Conservation (phyloP, 92 coral and sea anemone genomes). For the Isaurus tuberculatus region DNA sequence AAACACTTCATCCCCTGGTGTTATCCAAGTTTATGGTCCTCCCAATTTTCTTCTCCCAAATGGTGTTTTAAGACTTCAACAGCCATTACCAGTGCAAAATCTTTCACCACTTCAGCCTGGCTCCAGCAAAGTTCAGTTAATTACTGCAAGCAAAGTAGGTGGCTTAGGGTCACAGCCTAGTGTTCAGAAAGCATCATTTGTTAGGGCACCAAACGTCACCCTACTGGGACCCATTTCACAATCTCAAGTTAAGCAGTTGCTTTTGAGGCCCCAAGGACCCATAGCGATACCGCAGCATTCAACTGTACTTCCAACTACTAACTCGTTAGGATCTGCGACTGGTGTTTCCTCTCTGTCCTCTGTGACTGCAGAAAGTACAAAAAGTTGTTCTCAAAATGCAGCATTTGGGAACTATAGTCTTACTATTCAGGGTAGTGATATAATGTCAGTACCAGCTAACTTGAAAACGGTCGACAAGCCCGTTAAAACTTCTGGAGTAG, state of each 20-base stretch:
- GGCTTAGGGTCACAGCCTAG: background rate
- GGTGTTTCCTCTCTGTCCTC: background rate
- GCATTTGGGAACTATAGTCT: too few species aligned
- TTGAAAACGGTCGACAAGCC: too few species aligned
- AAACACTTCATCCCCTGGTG: background rate
- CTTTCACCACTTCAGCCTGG: background rate
- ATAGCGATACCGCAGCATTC: background rate
- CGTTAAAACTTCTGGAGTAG: too few species aligned
- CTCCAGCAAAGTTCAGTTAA: background rate
- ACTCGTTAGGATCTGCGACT: background rate
- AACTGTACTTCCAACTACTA: background rate
- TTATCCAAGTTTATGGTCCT: slow-evolving; percentile 13
- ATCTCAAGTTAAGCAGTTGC: background rate
- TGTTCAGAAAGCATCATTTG: background rate
- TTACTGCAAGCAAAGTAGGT: background rate
- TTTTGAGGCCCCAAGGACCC: background rate
- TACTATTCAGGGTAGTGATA: too few species aligned
- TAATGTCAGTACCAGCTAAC: too few species aligned
- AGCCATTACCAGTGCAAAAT: background rate
- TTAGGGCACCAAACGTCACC: background rate
- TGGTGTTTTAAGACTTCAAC: background rate
- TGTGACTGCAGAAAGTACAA: background rate
- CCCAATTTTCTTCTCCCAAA: background rate
- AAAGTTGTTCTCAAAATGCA: too few species aligned
- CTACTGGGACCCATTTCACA: background rate